A percentile compares a stretch with the other conserved stretches of the same genome.
phyloP scores from a whole-genome alignment of 37 sponge, comb jelly and placozoan genomes.

The Dysidea cf. avara region DNA sequence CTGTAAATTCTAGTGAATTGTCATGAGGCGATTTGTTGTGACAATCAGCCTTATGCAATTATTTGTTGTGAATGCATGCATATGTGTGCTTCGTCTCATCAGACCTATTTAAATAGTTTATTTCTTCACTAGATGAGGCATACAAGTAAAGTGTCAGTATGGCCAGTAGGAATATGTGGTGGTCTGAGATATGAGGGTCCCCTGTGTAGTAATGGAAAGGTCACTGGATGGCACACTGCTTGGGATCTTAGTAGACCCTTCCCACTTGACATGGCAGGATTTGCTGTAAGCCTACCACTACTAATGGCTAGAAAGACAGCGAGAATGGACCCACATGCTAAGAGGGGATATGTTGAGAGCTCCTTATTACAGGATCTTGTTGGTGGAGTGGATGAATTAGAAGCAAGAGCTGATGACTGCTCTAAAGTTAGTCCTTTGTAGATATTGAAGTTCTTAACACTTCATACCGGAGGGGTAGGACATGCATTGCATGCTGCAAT shows the following conservation, averaged over 20 bases:
- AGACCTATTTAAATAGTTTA: neutral
- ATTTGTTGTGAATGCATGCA: no score
- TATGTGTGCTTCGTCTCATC: no score
- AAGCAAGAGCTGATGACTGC: constrained; percentile 67
- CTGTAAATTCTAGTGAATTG: no score
- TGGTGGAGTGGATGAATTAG: constrained; percentile 39
- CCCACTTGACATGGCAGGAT: constrained; percentile 92
- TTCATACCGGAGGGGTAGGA: neutral
- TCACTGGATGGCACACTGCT: constrained; percentile 71
- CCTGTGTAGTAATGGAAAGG: constrained; percentile 57
- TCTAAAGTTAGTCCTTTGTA: constrained; percentile 42
- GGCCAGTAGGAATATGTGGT: constrained; percentile 87
- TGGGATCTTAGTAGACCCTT: constrained; percentile 69
- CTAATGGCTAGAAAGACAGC: constrained; percentile 37
- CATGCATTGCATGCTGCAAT: neutral
- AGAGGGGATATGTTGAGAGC: constrained; percentile 70
- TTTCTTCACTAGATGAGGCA: constrained; percentile 53
- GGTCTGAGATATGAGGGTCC: constrained; percentile 87
- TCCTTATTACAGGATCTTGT: constrained; percentile 45
- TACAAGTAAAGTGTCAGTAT: constrained; percentile 70
- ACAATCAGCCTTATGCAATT: no score
- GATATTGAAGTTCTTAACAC: neutral
- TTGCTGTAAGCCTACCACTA: constrained; percentile 66
- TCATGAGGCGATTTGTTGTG: no score
- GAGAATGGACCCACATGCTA: constrained; percentile 25